Base-by-base conservation (phyloP, 2,888 invertebrate species). In the Tethea ocularis region DNA sequence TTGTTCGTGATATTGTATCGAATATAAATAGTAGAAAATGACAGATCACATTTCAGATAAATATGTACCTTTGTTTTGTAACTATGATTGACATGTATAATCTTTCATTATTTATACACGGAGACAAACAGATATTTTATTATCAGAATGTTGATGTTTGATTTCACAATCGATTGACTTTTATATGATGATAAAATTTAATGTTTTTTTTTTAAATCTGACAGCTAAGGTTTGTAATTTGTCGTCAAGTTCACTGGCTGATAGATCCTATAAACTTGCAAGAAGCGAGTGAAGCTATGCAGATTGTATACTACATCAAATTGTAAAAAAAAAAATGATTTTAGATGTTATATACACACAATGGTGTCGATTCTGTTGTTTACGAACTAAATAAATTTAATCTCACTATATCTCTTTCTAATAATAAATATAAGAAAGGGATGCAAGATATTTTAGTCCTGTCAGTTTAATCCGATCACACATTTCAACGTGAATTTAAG, bases 131-230 rank as follows among this genome's bases (percentile, higher is more conserved):
- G 46, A 46, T 10, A 41, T 41, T 41, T 46, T 20, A 17, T 17
- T 41, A 46, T 46, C 46, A 46, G 46, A 46, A 5, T 15, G 6
- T n/a, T 41, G 7, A 17, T n/a, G 17, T n/a, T 20, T 46, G 46
- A 46, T 46, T 46, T 46, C 46, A 46, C 46, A 46, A 46, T 46
- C 46, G 46, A 20, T 46, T 46, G 46, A 46, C 46, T 46, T 46
- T 46, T 46, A 41, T 41, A 46, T 10, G 46, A 46, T 41, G 10
- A 41, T 46, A 46, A 20, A 10, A 20, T 17, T 46, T 17, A 20
- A 20, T 46, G 46, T n/a, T 20, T 46, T 46, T 1, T 46, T 46
- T 46, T n/a, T 17, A 6, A 41, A 46, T 46, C 20, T 20, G 46
- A 46, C 46, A 46, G 20, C 2, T 17, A 41, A 15, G 15, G 46